Conservation (phyloP, 2,888 invertebrate genomes). For the Luperina testacea region DNA sequence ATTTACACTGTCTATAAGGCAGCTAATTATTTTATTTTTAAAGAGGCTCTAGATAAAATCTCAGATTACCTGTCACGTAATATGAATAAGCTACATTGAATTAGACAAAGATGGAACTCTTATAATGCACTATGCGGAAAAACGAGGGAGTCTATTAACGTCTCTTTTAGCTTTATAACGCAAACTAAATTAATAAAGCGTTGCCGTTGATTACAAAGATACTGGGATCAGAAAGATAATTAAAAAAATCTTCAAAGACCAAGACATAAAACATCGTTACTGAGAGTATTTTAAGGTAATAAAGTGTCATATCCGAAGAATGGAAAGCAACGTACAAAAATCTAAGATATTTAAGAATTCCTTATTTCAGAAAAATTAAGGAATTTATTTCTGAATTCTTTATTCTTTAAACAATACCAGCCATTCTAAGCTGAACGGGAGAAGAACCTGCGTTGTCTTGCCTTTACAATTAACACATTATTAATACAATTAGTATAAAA, state of each 20-base stretch:
- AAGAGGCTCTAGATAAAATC: background rate
- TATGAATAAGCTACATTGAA: background rate
- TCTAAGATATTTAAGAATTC: background rate
- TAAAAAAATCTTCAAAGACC: background rate
- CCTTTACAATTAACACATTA: background rate
- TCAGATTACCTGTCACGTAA: background rate
- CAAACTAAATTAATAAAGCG: conserved; percentile 1
- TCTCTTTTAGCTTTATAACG: background rate
- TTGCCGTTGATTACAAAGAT: background rate
- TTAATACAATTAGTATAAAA: background rate
- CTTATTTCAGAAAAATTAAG: background rate
- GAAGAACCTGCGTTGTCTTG: background rate
- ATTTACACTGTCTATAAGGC: background rate
- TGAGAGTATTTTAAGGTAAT: background rate
- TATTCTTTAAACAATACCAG: background rate
- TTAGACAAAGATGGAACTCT: conserved; percentile 3
- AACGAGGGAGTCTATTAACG: background rate
- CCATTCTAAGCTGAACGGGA: too few relatives aligned
- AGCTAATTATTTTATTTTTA: background rate
- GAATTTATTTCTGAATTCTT: background rate
- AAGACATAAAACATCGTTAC: background rate
- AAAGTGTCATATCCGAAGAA: background rate
- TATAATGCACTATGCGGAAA: background rate
- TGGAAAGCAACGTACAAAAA: background rate
- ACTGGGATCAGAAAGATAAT: background rate